Base-by-base conservation (phyloP, 2,113 vertebrate genomes). In the Gallinago paraguaiae region DNA sequence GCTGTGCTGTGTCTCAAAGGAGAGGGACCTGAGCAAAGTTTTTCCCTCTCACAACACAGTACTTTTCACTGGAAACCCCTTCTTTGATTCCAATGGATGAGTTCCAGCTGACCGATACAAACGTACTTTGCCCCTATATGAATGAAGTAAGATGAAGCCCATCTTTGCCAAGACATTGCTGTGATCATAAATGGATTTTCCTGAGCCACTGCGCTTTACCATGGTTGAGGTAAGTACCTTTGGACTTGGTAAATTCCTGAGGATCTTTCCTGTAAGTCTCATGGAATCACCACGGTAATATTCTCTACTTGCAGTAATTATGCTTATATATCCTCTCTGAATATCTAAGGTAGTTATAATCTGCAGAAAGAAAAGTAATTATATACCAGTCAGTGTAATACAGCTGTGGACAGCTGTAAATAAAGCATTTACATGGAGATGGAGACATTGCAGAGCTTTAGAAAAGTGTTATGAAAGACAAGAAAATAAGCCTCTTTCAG, bases 361-460 rank as follows among this genome's bases (percentile, higher is more conserved):
- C 65, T 70, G 46, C 68, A 85, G 59, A 89, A 92, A 94, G 69
- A 89, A 65, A 93, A 92, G 74, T 59, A 93, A 94, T 76, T 76
- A 41, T 31, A 57, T 39, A 77, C 25, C 65, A 88, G 72, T 28
- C 48, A 78, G 48, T 39, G 63, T 27, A 82, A 87, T 82, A 54
- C 53, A 91, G 93, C 84, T 87, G 81, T 72, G 63, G 75, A 45
- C 75, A 86, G 59, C 71, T 79, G 88, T 83, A 86, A 95, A 91
- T 92, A 65, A 75, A 69, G 23, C 43, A 17, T 80, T 90, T 82
- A 59, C 10, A 6, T 20, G 35, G 48, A 13, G 23, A 78, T 50
- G 20, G 65, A 68, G 70, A 69, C 41, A 63, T 7, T 59, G 54
- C 37, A 87, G 64, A 72, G 63, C 50, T 87, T 87, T 65, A 82